Percentiles rank a stretch among this genome's conserved stretches.
Conservation (phyloP, 2,888 invertebrate genomes). For the Clivina fossor region DNA sequence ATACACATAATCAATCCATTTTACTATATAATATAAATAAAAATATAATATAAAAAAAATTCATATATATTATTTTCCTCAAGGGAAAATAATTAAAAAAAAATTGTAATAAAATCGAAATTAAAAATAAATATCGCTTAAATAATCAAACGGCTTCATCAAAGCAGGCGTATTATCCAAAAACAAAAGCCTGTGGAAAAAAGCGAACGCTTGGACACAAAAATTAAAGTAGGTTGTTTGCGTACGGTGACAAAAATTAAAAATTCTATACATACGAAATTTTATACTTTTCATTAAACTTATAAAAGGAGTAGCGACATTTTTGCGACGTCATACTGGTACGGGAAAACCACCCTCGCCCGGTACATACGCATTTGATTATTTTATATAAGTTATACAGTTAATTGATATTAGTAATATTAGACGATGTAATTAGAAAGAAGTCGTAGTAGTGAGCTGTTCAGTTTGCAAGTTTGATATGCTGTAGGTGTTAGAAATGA, state of each 20-base stretch:
- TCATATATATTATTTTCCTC: too few species aligned
- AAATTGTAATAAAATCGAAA: not conserved
- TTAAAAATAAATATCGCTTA: not conserved
- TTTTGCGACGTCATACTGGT: not conserved
- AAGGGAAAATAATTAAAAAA: too few species aligned
- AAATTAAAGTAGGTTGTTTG: too few species aligned
- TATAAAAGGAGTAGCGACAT: not conserved
- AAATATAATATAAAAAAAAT: too few species aligned
- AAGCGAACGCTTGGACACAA: too few species aligned
- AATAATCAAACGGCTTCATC: not conserved
- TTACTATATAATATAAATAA: too few species aligned
- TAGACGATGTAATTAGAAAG: not conserved
- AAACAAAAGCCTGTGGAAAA: not conserved
- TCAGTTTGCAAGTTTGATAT: too few species aligned
- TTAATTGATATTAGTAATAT: not conserved
- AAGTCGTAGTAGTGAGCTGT: slow-evolving; percentile 1
- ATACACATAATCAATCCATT: too few species aligned
- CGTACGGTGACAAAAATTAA: not conserved
- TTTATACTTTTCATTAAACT: slow-evolving; percentile 1
- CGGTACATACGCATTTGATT: too few species aligned
- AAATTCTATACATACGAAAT: slow-evolving; percentile 15
- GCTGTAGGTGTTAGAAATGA: too few species aligned
- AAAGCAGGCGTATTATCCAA: not conserved
- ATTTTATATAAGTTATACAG: slow-evolving; percentile 3
- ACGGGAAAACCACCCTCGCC: too few species aligned